A percentile compares a stretch with the other conserved stretches of the same genome.
Conservation (phyloP, 2,113 vertebrate species). For the Hylia prasina region DNA sequence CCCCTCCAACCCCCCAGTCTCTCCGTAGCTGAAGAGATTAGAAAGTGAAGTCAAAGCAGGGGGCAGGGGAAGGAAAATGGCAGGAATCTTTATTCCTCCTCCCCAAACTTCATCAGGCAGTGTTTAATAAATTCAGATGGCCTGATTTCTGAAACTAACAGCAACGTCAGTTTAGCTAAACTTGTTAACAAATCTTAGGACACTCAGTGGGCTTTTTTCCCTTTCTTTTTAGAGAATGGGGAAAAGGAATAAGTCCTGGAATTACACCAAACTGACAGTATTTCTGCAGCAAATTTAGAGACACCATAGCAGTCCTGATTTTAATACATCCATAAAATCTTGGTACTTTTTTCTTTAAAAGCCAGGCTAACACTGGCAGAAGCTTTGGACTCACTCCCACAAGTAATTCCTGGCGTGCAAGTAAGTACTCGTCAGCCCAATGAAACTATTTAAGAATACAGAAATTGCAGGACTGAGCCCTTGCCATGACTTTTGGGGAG, state of each 20-base stretch:
- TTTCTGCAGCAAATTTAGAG: conserved; percentile 3
- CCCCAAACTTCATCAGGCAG: conserved; percentile 29
- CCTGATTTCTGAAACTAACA: neutral
- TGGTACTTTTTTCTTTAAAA: neutral
- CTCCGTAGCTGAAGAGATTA: conserved; percentile 68
- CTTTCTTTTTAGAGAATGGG: neutral
- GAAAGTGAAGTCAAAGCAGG: conserved; percentile 66
- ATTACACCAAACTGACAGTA: neutral
- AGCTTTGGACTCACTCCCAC: neutral
- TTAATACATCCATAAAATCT: neutral
- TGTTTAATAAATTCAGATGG: neutral
- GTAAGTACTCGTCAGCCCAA: neutral
- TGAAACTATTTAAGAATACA: neutral
- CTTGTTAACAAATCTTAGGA: neutral
- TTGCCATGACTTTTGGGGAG: neutral
- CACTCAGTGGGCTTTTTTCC: neutral
- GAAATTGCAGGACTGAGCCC: neutral
- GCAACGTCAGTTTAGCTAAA: neutral
- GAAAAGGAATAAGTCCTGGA: neutral
- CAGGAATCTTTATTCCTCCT: conserved; percentile 62
- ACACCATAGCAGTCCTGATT: neutral
- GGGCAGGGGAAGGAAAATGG: conserved; percentile 53
- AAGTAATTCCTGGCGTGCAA: neutral
- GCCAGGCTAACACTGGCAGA: neutral
- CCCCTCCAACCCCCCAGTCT: neutral